phyloP scores from a whole-genome alignment of 2,113 vertebrate species.

The Elephantulus edwardii region DNA sequence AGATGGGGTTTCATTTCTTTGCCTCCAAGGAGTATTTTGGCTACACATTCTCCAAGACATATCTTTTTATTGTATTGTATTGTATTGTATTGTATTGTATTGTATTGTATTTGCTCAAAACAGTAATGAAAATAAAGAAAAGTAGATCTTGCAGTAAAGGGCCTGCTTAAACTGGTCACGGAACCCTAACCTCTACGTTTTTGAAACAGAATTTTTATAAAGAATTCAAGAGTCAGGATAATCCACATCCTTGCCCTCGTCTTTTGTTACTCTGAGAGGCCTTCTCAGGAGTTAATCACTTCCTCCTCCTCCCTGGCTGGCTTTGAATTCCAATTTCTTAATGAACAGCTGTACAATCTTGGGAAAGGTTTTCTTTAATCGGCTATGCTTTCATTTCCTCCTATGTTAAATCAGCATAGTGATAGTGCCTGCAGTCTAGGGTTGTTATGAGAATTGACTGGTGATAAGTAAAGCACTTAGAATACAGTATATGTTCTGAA shows the following conservation, averaged over 20 bases:
- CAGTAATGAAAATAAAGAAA: neutral
- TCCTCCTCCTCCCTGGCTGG: neutral
- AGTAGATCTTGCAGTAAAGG: neutral
- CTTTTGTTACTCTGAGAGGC: neutral
- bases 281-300: neutral
- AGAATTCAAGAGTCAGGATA: slow-evolving; percentile 13
- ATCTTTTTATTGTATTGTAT: too few relatives aligned
- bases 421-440: neutral
- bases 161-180: neutral
- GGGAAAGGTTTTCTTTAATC: neutral
- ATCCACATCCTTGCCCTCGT: neutral
- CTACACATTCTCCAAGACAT: too few relatives aligned
- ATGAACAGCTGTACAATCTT: neutral
- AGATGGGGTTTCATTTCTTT: too few relatives aligned
- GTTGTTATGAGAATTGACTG: neutral
- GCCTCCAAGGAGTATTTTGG: too few relatives aligned
- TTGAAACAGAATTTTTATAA: slow-evolving; percentile 1
- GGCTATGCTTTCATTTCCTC: neutral
- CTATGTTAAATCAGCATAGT: neutral
- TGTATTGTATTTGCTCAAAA: too few relatives aligned
- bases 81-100: too few relatives aligned
- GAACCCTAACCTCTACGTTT: neutral
- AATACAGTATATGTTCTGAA: neutral
- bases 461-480: neutral
- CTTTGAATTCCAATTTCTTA: neutral